These are phyloP conservation scores for Drosophila recens DNA, from an alignment of 2,888 invertebrate species.

Conservation along the genomic window DNA sequence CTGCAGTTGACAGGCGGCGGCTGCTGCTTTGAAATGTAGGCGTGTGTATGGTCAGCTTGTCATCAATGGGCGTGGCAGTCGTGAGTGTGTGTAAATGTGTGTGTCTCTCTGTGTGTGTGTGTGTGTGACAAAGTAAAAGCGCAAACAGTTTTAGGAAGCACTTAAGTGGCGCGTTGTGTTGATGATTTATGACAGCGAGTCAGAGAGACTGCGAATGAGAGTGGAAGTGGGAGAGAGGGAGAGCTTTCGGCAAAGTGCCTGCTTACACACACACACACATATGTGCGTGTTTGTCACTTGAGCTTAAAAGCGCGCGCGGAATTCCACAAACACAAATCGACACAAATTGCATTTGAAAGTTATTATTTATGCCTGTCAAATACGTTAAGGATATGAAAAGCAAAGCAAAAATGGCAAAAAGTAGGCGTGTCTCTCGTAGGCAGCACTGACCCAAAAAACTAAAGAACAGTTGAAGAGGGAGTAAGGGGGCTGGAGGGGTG, in stretches of 20 bases:
- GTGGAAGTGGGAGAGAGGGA: neutral
- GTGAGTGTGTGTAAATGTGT: slow-evolving; percentile 4
- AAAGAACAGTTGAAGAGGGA: neutral
- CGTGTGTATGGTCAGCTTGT: slow-evolving; percentile 62
- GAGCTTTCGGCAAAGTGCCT: slow-evolving; percentile 64
- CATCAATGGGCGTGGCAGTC: slow-evolving; percentile 58
- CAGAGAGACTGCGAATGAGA: slow-evolving; percentile 12
- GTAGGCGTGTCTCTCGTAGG: slow-evolving; percentile 18
- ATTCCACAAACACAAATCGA: slow-evolving; percentile 61
- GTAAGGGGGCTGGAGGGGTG: neutral
- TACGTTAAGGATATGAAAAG: neutral
- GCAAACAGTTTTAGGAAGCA: slow-evolving; percentile 77
- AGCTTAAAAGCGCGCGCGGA: slow-evolving; percentile 50
- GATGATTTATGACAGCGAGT: slow-evolving; percentile 73
- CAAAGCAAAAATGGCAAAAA: neutral
- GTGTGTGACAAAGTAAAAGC: slow-evolving; percentile 67
- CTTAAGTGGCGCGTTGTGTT: slow-evolving; percentile 78
- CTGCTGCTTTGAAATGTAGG: slow-evolving; percentile 53
- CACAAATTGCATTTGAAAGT: slow-evolving; percentile 78
- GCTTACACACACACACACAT: slow-evolving; percentile 19
- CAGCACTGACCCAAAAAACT: slow-evolving; percentile 34
- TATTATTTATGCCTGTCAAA: slow-evolving; percentile 76
- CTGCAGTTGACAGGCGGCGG: slow-evolving; percentile 57
- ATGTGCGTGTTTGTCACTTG: slow-evolving; percentile 48
- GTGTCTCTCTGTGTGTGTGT: slow-evolving; percentile 15